Conservation (phyloP, 2,113 vertebrate species). For the Gallinago undulata region DNA sequence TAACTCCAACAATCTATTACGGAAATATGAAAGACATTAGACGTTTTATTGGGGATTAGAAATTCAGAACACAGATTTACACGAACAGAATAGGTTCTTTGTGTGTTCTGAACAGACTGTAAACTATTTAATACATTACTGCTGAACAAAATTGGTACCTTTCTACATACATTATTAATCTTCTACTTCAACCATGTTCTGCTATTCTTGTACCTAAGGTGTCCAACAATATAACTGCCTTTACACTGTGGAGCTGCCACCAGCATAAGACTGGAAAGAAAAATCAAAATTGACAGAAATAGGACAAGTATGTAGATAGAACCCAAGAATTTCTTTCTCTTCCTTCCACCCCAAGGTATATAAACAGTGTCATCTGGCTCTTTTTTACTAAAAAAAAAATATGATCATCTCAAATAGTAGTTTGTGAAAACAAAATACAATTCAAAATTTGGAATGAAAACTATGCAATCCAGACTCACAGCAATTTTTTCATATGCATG, state of each 20-base stretch:
- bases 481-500: not conserved
- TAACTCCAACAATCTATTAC: not conserved
- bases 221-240: slow-evolving; percentile 45
- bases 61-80: slow-evolving; percentile 5
- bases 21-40: not conserved
- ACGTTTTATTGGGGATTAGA: not conserved
- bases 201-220: slow-evolving; percentile 38
- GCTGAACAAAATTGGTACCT: not conserved
- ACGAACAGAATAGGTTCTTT: not conserved
- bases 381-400: slow-evolving; percentile 3
- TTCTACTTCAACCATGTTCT: slow-evolving; percentile 32
- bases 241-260: slow-evolving; percentile 51
- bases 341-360: slow-evolving; percentile 15
- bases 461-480: not conserved
- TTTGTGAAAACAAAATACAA: not conserved
- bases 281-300: slow-evolving; percentile 75
- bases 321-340: slow-evolving; percentile 32
- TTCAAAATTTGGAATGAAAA: not conserved
- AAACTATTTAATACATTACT: not conserved
- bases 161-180: slow-evolving; percentile 37
- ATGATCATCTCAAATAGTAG: not conserved
- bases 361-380: not conserved
- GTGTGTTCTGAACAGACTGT: not conserved
- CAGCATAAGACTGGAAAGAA: slow-evolving; percentile 53
- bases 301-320: slow-evolving; percentile 59